Conservation (phyloP, 2,888 invertebrate species). For the Clepsis dumicolana region DNA sequence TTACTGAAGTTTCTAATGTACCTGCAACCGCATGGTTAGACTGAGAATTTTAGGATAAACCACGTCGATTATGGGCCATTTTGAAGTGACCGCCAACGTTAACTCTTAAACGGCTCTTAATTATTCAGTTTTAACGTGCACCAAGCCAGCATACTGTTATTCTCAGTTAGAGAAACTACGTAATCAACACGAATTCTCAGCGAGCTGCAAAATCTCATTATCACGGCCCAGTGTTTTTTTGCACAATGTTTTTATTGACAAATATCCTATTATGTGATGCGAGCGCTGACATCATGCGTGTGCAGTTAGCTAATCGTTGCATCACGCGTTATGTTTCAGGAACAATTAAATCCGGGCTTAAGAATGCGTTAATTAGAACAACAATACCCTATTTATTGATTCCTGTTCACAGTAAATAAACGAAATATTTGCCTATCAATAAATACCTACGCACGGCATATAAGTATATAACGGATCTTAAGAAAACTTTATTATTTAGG, state of each 20-base stretch:
- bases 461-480: no score
- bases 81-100: not conserved
- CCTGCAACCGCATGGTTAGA: not conserved
- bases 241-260: conserved; percentile 15
- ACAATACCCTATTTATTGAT: conserved; percentile 4
- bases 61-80: not conserved
- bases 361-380: not conserved
- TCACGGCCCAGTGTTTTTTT: conserved; percentile 17
- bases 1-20: not conserved
- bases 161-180: not conserved
- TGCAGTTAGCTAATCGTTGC: conserved; percentile 40
- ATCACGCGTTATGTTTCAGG: conserved; percentile 51
- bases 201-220: not conserved
- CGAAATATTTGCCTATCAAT: not conserved
- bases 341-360: conserved; percentile 39
- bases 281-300: not conserved
- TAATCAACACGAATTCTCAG: not conserved
- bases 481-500: no score
- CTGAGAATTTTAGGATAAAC: not conserved
- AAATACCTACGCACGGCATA: not conserved
- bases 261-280: conserved; percentile 19
- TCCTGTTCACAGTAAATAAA: not conserved
- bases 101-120: not conserved
- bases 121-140: not conserved
- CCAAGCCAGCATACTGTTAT: not conserved